Evolutionary conservation across 2,797 vertebrate genomes (phyloP), one percentile per base, ranked within the genome.

Genomic region (Sebastes variabilis): DNA sequence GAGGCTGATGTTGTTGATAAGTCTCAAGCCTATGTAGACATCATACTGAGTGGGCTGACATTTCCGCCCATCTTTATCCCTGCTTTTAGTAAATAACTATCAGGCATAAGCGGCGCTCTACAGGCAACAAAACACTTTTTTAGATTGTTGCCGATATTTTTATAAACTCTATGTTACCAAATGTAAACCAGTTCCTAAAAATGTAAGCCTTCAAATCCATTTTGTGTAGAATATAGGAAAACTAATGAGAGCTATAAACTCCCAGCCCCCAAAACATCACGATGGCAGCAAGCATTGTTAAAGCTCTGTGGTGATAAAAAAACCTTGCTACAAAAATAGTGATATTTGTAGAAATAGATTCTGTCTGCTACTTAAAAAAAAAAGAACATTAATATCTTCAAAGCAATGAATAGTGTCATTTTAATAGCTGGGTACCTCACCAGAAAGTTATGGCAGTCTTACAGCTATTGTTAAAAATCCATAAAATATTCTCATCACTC

Each of bases 1-100:
- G n/a, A 52, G 25, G 46, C 30, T 60, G 75, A n/a, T 79, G 64
- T 64, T 81, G 25, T 56, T 70, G 56, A 62, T 72, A 60, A 61
- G 72, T 79, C 52, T 75, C 34, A 76, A 80, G 60, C 65, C 72
- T 73, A 55, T 81, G 61, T 73, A 76, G 78, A 81, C 81, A 83
- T 59, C 80, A 73, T 20, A 49, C 36, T n/a, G 56, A 79, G 74
- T 66, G 25, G 75, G 64, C 59, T 85, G 83, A 87, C 79, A 86
- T 81, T 82, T 80, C 30, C 20, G 49, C 36, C 62, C 66, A 79
- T 34, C 56, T 72, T 81, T 80, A 42, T 73, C 70, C 46, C 24
- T 66, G 24, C 27, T 20, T 82, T 78, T 69, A 74, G 66, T 65
- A 58, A 67, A 62, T 72, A 70, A 80, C 24, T 77, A 49, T 65